Evolutionary conservation across 1,140 invertebrate genomes (phyloP), one percentile per base, ranked within the genome.

Genomic region (Lasioglossum baleicum): DNA sequence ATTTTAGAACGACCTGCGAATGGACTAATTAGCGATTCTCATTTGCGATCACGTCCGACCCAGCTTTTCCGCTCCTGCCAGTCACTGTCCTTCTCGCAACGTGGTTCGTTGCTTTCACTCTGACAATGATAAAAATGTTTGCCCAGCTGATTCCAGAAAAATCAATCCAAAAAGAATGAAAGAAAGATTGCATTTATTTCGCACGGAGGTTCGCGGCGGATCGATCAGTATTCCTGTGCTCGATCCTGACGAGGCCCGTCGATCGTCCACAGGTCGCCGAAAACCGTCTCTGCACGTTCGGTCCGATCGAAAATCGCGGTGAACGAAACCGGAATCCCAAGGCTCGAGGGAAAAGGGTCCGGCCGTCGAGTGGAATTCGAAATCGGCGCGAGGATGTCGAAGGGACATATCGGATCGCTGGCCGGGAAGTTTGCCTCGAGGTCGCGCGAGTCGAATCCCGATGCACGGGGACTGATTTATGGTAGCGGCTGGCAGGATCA

Each of bases 401-500:
- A 26, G 63, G 31, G 22, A 2, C 44, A 63, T 66, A 26, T 26
- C 26, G 26, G 26, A 26, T 17, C 15, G 10, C 42, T 22, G 22
- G 65, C 42, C 13, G 56, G 40, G 15, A 51, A 71, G 67, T 61
- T 77, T 70, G 56, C 26, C 31, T 15, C 75, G 74, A 66, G 60
- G 66, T 81, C 73, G 81, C 51, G 70, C 60, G 75, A 77, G 56
- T 64, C 70, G 72, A 72, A 81, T 79, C 75, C 64, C 73, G 74
- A 77, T 74, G 82, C 71, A 72, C 58, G 70, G 73, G 60, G 64
- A 74, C 80, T 88, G 89, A 90, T 88, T 83, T 87, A 89, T 89
- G 88, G 87, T 80, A 80, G 76, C 81, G 80, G 65, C n/a, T 68
- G 72, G 84, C 81, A 88, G 88, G 90, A 91, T 91, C 90, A 91